These are phyloP conservation scores for Corythaeola cristata DNA, from an alignment of 2,113 vertebrate species.

Conservation along the genomic window DNA sequence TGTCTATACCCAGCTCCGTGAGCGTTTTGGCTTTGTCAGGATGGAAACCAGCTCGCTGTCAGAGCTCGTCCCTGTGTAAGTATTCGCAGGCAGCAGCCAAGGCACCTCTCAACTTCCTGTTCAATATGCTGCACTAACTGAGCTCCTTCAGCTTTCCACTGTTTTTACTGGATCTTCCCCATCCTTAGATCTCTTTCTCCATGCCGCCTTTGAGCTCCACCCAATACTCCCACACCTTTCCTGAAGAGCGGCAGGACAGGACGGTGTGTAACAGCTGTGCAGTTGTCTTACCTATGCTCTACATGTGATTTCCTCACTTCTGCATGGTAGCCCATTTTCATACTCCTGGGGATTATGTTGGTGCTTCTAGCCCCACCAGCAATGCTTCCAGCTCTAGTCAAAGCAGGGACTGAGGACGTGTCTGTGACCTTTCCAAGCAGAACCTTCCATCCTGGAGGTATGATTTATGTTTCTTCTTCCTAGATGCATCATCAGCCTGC, in stretches of 20 bases:
- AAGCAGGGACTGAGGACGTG: neutral
- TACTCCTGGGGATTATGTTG: neutral
- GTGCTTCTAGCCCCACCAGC: neutral
- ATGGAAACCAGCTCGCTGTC: neutral
- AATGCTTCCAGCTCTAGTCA: neutral
- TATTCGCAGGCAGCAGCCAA: neutral
- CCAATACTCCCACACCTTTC: neutral
- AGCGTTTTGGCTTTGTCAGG: neutral
- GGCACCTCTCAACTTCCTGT: neutral
- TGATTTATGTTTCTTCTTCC: neutral
- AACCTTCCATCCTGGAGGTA: neutral
- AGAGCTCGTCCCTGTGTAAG: accelerated
- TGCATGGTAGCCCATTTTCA: neutral
- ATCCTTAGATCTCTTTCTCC: neutral
- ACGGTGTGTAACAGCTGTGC: neutral
- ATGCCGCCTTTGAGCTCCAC: neutral
- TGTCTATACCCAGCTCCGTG: accelerated
- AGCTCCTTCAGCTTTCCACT: neutral
- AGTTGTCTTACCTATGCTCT: neutral
- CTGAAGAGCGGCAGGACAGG: neutral
- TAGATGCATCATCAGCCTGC: neutral
- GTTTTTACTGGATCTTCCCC: neutral
- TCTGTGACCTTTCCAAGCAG: neutral
- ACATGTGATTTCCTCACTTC: accelerated
- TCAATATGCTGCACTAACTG: neutral